A percentile compares a stretch with the other conserved stretches of the same genome.
Conservation (phyloP, 2,888 invertebrate genomes). For the Philopedon plagiatum region DNA sequence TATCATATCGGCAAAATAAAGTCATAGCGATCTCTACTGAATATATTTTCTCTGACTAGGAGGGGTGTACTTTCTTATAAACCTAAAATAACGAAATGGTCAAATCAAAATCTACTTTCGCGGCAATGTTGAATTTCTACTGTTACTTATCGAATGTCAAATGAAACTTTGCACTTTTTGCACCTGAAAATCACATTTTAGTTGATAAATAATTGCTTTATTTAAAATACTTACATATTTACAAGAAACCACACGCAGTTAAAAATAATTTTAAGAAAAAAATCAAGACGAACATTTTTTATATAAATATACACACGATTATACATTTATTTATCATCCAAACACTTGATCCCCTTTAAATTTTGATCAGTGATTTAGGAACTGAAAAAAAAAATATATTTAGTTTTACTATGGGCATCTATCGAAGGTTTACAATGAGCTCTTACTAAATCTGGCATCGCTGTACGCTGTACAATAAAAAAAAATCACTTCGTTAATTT, state of each 20-base stretch:
- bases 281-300: background rate
- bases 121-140: background rate
- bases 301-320: background rate
- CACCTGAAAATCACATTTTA: slow-evolving; percentile 41
- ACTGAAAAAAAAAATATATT: too few species aligned
- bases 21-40: too few species aligned
- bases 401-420: too few species aligned
- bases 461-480: too few species aligned
- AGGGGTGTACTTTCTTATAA: background rate
- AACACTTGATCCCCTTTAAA: background rate
- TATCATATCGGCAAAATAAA: too few species aligned
- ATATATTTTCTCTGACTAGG: too few species aligned
- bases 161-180: slow-evolving; percentile 26
- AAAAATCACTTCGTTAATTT: too few species aligned
- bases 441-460: too few species aligned
- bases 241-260: slow-evolving; percentile 40
- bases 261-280: slow-evolving; percentile 10
- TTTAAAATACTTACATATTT: slow-evolving; percentile 35
- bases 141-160: background rate
- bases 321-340: background rate
- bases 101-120: background rate
- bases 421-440: too few species aligned
- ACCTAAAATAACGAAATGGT: background rate
- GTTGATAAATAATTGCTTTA: slow-evolving; percentile 41
- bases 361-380: too few species aligned